phyloP scores from a whole-genome alignment of 2,797 vertebrate genomes.

The Echeneis naucrates region DNA sequence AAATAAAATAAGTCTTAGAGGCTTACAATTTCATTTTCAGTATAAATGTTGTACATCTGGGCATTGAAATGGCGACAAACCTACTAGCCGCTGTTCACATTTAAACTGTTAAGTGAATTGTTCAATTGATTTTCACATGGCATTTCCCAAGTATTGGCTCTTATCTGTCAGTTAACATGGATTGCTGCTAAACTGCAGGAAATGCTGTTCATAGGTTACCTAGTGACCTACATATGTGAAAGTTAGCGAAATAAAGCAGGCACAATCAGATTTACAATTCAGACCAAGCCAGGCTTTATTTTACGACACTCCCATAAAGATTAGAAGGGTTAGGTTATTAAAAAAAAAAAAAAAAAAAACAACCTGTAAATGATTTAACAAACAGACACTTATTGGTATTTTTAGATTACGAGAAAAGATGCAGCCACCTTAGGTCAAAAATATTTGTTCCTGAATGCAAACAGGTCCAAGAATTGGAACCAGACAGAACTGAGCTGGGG shows the following conservation, averaged over 20 bases:
- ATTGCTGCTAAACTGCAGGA: not conserved
- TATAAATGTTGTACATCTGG: not conserved
- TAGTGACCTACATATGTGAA: constrained; percentile 24
- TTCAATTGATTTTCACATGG: not conserved
- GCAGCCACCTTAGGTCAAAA: constrained; percentile 5
- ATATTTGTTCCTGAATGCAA: constrained; percentile 41
- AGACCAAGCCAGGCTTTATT: not conserved
- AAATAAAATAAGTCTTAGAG: not conserved
- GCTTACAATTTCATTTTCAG: not conserved
- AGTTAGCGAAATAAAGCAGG: not conserved
- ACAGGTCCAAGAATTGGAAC: constrained; percentile 32
- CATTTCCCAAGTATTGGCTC: no score
- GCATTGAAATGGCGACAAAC: not conserved
- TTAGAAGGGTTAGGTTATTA: not conserved
- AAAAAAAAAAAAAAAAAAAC: constrained; percentile 35
- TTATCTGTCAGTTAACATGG: not conserved
- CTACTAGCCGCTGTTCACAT: not conserved
- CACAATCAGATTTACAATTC: not conserved
- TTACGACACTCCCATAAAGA: constrained; percentile 10
- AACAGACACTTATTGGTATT: constrained; percentile 28
- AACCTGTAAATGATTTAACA: constrained; percentile 16
- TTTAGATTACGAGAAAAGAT: constrained; percentile 28
- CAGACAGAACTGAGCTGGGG: constrained; percentile 20
- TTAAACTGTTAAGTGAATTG: not conserved
- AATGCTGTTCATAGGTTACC: not conserved